Base-by-base conservation (phyloP, 2,113 vertebrate genomes). In the Sclerurus mexicanus region DNA sequence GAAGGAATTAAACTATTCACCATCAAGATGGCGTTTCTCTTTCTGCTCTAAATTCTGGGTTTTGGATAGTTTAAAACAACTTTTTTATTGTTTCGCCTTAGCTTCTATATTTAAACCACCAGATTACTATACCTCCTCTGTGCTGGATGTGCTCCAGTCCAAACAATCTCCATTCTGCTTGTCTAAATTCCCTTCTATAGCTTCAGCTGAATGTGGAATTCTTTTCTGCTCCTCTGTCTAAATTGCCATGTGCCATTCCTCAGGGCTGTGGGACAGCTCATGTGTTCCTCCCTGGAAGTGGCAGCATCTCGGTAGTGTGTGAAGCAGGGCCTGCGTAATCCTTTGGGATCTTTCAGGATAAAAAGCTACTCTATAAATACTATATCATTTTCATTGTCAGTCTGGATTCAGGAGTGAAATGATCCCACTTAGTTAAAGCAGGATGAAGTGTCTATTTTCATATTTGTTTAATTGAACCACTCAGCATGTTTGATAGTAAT, bases 401-500 rank as follows among this genome's bases (percentile, higher is more conserved):
- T 90, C 89, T 87, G 88, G 80, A 85, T 92, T 94, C 91, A 73
- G 87, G 77, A 85, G 84, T 31, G 69, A 79, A 94, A 82, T 87
- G 88, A 96, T 96, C 95, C 87, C 84, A 63, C 81, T 96, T 88
- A 96, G 95, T 92, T 94, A 86, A 95, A 93, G 85, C 67, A 90
- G 96, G 96, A 97, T 96, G 95, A 94, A 96, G 90, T 84, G 88
- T 96, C 96, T 97, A 64, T 97, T 97, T 97, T 95, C 87, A 95
- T 96, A 95, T 97, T 96, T 97, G 94, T 95, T 96, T 96, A 97
- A 97, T 96, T 96, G 96, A 97, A 95, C 96, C 92, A 85, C 74
- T 96, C 93, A 47, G 73, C 5, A 1, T 87, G 89, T 94, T 84
- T 85, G 77, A 92, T 95, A 91, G 81, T 94, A 95, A 95, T 94